Evolutionary conservation across 2,797 vertebrate species (phyloP).

Genomic region (Sebastes diploproa): DNA sequence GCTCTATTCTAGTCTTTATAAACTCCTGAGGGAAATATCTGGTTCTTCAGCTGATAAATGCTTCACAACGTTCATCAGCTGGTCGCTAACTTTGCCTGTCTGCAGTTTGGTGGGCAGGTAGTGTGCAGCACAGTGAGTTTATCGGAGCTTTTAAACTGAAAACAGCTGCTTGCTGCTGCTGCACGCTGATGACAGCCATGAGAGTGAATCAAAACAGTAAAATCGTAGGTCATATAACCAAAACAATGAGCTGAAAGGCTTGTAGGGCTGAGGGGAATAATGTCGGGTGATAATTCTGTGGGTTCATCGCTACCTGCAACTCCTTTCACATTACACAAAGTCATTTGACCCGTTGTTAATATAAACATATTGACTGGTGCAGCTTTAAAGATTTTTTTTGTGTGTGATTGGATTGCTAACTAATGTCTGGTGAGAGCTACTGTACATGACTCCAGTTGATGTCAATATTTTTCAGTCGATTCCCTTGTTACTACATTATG

Average conservation of each 20-base stretch:
- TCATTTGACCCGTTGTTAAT: conserved; percentile 28
- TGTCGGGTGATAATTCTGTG: not conserved
- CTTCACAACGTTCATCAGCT: not conserved
- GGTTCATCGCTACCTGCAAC: not conserved
- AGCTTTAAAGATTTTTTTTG: conserved; percentile 30
- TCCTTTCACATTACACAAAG: not conserved
- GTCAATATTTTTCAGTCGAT: conserved; percentile 39
- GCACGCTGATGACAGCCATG: not conserved
- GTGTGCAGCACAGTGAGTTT: not conserved
- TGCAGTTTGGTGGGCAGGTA: not conserved
- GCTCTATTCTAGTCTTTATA: not conserved
- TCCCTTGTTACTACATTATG: conserved; percentile 36
- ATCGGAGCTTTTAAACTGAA: not conserved
- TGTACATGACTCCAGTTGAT: conserved; percentile 8
- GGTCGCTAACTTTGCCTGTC: not conserved
- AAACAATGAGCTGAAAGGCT: not conserved
- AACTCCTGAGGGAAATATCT: not conserved
- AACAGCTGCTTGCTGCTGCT: not conserved
- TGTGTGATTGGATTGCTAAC: conserved; percentile 16
- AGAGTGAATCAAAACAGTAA: not conserved
- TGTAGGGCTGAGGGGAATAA: not conserved
- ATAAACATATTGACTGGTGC: conserved; percentile 29
- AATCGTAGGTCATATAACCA: not conserved
- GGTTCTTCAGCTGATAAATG: not conserved
- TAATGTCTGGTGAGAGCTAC: not conserved